Evolutionary conservation across 2,797 vertebrate genomes (phyloP), one percentile per base, ranked within the genome.

Genomic region (Platalea minor): DNA sequence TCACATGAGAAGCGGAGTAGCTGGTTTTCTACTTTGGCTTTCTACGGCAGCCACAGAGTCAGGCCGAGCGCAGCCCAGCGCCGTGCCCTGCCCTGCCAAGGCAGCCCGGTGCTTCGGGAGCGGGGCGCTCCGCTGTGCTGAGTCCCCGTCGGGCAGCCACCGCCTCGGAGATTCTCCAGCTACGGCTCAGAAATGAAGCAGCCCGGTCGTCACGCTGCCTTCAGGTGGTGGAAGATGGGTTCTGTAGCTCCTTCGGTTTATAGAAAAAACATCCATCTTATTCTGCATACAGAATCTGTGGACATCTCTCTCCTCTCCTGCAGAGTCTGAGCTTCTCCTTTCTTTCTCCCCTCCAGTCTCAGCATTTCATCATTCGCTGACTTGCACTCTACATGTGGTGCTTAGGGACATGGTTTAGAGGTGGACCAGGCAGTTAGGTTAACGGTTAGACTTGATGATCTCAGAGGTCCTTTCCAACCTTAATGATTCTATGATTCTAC

Each of bases 141-240:
- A 11, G 35, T 69, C n/a, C 61, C 15, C 2, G 3, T 5, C 2
- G 1, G 15, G 17, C 39, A 48, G 19, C 17, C 54, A 54, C 29
- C 1, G 3, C 61, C 46, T 35, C 4, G 1, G 16, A 21, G 54
- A n/a, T 37, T 19, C 41, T 43, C 60, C 54, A 28, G 43, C 17
- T 12, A 2, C 0, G 0, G 51, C 53, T 61, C 20, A 9, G 31
- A 7, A 50, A 19, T 4, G 15, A 23, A 57, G 72, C 5, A 18
- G 41, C 46, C 16, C 46, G 18, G 23, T 3, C 41, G 31, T 45
- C 53, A n/a, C 1, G 2, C 24, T 54, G 33, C 45, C 63, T 65
- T 59, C 50, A 18, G 19, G 14, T 8, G 12, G 41, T 10, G 29
- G 13, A 11, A 33, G 25, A 70, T 3, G 14, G 48, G 20, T 25